These are phyloP conservation scores for Agrilus mali DNA, from an alignment of 2,888 invertebrate species.

Conservation along the genomic window DNA sequence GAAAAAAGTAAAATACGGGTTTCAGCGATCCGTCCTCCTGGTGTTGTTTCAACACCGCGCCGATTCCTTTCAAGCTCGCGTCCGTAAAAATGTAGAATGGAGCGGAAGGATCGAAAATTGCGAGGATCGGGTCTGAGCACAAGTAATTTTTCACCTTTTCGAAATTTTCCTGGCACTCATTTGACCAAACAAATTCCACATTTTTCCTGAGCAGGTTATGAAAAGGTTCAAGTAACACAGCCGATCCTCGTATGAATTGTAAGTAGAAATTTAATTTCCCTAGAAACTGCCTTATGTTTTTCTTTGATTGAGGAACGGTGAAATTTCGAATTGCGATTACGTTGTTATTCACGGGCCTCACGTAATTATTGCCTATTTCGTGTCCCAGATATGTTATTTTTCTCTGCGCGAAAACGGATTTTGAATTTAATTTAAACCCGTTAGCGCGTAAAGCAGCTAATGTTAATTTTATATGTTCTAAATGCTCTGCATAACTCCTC, in stretches of 20 bases:
- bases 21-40: background rate
- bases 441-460: constrained; percentile 7
- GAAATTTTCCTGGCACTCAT: constrained; percentile 2
- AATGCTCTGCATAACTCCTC: constrained; percentile 10
- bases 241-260: constrained; percentile 3
- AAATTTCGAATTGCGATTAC: constrained; percentile 7
- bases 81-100: constrained; percentile 8
- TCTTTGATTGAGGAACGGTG: constrained; percentile 8
- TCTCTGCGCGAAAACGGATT: constrained; percentile 6
- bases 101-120: too few relatives aligned
- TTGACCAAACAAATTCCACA: constrained; percentile 4
- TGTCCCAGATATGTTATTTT: constrained; percentile 8
- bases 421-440: constrained; percentile 10
- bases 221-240: constrained; percentile 6
- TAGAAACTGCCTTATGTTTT: constrained; percentile 11
- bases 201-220: constrained; percentile 6
- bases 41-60: constrained; percentile 16
- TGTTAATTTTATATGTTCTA: constrained; percentile 9
- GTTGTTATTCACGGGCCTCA: constrained; percentile 8
- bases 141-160: constrained; percentile 2
- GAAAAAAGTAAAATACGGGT: constrained; percentile 5
- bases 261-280: constrained; percentile 6
- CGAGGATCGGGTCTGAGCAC: constrained; percentile 5
- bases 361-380: constrained; percentile 6
- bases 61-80: constrained; percentile 14